phyloP scores from a whole-genome alignment of 2,797 vertebrate genomes.

The Schizopygopsis pylzovi region DNA sequence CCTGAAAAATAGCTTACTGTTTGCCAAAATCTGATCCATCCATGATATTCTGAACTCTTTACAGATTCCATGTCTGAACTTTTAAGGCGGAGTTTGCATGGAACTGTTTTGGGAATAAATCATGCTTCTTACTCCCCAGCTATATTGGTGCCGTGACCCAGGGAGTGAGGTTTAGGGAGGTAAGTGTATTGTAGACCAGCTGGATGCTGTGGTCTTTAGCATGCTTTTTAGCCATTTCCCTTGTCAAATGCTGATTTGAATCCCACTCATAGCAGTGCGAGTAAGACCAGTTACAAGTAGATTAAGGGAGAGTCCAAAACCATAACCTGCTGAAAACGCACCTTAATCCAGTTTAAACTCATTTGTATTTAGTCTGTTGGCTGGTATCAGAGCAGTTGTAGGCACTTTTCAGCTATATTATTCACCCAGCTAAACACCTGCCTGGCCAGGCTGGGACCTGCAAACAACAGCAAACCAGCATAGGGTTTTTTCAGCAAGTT shows the following conservation, averaged over 20 bases:
- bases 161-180: not conserved
- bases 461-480: not conserved
- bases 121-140: not conserved
- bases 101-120: not conserved
- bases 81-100: not conserved
- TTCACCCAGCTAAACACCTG: not conserved
- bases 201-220: not conserved
- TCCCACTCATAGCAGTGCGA: not conserved
- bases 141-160: not conserved
- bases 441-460: not conserved
- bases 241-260: not conserved
- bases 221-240: not conserved
- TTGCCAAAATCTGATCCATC: not conserved
- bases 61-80: not conserved
- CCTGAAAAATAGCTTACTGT: not conserved
- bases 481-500: not conserved
- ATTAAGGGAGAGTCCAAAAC: not conserved
- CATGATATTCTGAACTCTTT: not conserved
- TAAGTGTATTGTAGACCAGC: not conserved
- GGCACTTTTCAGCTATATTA: not conserved
- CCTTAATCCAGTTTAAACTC: not conserved
- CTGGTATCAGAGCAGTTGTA: not conserved
- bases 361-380: not conserved
- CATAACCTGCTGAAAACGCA: not conserved
- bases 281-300: no score